Base-by-base conservation (phyloP, 1,140 invertebrate genomes). In the Trachymyrmex septentrionalis region DNA sequence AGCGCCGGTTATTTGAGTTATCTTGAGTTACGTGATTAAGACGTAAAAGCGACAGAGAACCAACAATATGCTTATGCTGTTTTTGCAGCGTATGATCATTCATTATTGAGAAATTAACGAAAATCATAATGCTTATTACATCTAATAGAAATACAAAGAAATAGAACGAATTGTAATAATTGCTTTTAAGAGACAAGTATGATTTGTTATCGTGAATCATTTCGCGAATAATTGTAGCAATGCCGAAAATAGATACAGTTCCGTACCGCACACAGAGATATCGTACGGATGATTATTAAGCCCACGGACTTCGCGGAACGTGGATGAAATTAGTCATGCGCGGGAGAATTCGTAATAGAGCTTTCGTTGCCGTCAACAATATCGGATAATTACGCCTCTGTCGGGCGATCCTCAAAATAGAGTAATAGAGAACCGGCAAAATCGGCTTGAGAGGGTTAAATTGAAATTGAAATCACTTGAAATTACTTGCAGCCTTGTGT, bases 401-500 rank as follows among this genome's bases (percentile, higher is more conserved):
- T 84, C 85, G 89, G 48, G 34, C 87, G 85, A 88, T 90, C 90
- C 87, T 92, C 87, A 63, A 90, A 85, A 90, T 85, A 88, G 86
- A 90, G 88, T 92, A 93, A 92, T 87, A 76, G 89, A 93, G 90
- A 93, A 86, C 82, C 85, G 85, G 72, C 86, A 88, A 91, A 91
- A 92, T 92, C 90, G 89, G 92, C 89, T 90, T 87, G 87, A 87
- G 89, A 63, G 75, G 86, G 87, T 91, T 89, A 89, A 92, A 90
- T 93, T 92, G 88, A 89, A 92, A 92, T 92, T 88, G 89, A 92
- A 93, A 92, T 91, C 87, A 85, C 85, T 87, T 71, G 86, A 88
- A 91, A 91, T 92, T 91, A 92, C 77, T 91, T 81, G 89, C 86
- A 77, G 77, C 38, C 87, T 87, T 75, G 75, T 38, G 73, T 63